Evolutionary conservation across 2,888 invertebrate species (phyloP).

Genomic region (Serripes groenlandicus): DNA sequence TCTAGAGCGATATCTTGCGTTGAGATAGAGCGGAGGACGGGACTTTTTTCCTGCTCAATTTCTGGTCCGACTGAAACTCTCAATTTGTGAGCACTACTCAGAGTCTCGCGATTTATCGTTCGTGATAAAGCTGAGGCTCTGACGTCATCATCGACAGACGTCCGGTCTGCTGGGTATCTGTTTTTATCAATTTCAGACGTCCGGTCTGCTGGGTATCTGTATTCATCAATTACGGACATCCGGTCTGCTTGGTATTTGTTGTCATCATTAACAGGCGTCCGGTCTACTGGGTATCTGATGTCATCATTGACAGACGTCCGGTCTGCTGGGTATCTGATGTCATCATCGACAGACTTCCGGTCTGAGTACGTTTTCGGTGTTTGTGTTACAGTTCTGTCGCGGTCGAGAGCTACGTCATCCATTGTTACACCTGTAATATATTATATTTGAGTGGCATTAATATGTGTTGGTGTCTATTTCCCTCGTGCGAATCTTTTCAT

Average conservation of each 20-base stretch:
- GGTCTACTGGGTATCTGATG: too few species aligned
- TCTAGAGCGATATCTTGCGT: neutral
- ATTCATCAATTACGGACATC: neutral
- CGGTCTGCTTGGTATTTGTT: too few species aligned
- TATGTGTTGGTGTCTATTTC: too few species aligned
- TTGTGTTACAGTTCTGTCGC: too few species aligned
- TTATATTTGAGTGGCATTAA: too few species aligned
- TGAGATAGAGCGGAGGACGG: neutral
- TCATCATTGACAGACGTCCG: neutral
- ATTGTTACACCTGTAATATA: too few species aligned
- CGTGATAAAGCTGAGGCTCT: neutral
- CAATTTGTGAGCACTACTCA: neutral
- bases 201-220: neutral
- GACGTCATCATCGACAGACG: conserved; percentile 2
- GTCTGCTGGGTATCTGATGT: neutral
- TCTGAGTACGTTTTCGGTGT: too few species aligned
- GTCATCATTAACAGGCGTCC: too few species aligned
- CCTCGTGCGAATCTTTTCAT: too few species aligned
- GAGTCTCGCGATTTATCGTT: neutral
- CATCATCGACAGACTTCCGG: neutral
- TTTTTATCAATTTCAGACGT: neutral
- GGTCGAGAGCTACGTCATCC: too few species aligned
- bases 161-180: too few species aligned
- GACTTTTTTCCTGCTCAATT: neutral
- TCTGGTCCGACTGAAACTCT: neutral